Conservation (phyloP, 30 jellyfish, hydroid and myxozoan genomes). For the Hydractinia symbiolongicarpus region DNA sequence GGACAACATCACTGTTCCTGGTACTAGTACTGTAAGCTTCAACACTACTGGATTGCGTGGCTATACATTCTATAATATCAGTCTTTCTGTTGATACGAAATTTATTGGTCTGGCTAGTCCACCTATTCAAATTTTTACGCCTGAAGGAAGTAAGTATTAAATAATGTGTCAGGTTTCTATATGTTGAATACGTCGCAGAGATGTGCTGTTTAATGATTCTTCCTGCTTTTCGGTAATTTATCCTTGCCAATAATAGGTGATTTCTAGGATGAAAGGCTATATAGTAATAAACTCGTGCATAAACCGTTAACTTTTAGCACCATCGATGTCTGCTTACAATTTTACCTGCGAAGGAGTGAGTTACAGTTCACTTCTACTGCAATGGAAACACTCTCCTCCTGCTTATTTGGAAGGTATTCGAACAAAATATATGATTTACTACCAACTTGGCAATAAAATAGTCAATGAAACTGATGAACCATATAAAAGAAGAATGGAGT, state of each 20-base stretch:
- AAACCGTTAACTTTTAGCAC: neutral
- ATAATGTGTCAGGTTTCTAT: no score
- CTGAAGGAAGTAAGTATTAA: neutral
- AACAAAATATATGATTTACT: neutral
- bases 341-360: neutral
- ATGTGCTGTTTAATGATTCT: no score
- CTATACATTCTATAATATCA: neutral
- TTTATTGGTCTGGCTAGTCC: conserved; percentile 4
- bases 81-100: neutral
- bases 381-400: conserved; percentile 18
- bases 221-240: no score
- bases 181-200: no score
- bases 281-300: no score
- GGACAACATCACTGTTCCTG: neutral
- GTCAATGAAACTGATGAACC: conserved; percentile 4
- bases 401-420: conserved; percentile 13
- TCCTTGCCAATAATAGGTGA: no score
- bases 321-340: conserved; percentile 6
- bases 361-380: neutral
- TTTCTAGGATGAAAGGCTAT: no score
- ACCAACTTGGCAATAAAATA: neutral
- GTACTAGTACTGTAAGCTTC: neutral
- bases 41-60: conserved; percentile 4
- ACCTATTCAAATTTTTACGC: neutral
- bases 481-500: neutral